Evolutionary conservation across 2,888 invertebrate genomes (phyloP).

Genomic region (Pachycephus smyrnensis): DNA sequence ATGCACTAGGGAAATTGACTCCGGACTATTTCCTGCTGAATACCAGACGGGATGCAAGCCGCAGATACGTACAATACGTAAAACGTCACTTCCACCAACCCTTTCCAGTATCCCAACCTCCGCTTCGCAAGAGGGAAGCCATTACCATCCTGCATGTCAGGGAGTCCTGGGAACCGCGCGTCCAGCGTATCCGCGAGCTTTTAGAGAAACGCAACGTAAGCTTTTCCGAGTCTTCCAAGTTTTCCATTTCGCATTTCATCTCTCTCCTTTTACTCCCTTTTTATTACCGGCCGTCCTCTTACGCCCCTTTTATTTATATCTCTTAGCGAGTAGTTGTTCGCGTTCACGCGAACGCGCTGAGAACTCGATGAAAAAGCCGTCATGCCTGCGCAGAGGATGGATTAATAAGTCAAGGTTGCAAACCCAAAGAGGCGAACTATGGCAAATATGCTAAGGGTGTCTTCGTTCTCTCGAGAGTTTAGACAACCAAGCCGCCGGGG

Average conservation of each 20-base stretch:
- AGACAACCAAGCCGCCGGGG: neutral
- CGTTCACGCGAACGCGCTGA: neutral
- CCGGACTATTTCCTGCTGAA: conserved; percentile 31
- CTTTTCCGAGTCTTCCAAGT: neutral
- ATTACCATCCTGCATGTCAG: neutral
- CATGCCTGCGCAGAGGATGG: neutral
- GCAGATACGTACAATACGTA: conserved; percentile 24
- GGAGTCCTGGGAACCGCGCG: neutral
- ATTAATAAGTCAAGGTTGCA: neutral
- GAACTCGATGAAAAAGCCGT: neutral
- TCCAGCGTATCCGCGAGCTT: neutral
- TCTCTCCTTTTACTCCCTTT: neutral
- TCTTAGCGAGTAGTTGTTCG: neutral
- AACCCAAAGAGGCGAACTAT: conserved; percentile 1
- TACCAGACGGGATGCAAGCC: conserved; percentile 24
- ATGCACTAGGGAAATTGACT: conserved; percentile 49
- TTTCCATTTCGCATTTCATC: neutral
- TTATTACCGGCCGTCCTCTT: neutral
- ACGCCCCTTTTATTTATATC: neutral
- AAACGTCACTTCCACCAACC: conserved; percentile 22
- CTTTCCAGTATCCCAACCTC: neutral
- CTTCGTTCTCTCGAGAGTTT: neutral
- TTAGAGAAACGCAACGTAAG: neutral
- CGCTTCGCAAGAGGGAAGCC: neutral
- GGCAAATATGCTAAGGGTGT: conserved; percentile 4